A percentile compares a stretch with the other conserved stretches of the same genome.
phyloP scores from a whole-genome alignment of 2,113 vertebrate genomes.

The Siniperca chuatsi region DNA sequence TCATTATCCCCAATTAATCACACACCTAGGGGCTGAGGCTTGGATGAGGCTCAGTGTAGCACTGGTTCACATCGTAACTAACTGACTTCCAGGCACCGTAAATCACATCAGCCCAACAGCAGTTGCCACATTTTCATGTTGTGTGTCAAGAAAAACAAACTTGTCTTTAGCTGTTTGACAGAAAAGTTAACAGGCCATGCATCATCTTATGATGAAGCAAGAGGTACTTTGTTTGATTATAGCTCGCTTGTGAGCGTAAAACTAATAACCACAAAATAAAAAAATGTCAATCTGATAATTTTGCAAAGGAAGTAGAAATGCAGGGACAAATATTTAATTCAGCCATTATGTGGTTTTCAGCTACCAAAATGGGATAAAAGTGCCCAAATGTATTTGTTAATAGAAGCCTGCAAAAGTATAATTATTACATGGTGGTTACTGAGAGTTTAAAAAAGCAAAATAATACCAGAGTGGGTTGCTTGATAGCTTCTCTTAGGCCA shows the following conservation, averaged over 20 bases:
- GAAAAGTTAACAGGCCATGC: slow-evolving; percentile 24
- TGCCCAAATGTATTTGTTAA: slow-evolving; percentile 36
- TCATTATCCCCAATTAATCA: slow-evolving; percentile 1
- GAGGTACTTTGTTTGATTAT: background rate
- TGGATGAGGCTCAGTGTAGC: background rate
- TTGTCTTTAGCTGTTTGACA: slow-evolving; percentile 43
- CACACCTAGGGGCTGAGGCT: background rate
- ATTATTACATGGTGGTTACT: slow-evolving; percentile 47
- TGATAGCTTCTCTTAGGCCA: slow-evolving; percentile 30
- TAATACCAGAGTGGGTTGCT: slow-evolving; percentile 31
- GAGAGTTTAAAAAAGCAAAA: slow-evolving; percentile 45
- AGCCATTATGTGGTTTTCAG: slow-evolving; percentile 4
- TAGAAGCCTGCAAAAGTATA: slow-evolving; percentile 10
- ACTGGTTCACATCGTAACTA: slow-evolving; percentile 15
- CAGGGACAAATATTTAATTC: slow-evolving; percentile 1
- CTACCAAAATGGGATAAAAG: slow-evolving; percentile 29
- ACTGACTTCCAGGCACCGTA: slow-evolving; percentile 38
- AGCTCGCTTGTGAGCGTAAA: background rate
- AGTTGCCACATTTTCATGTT: slow-evolving; percentile 31
- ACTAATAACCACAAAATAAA: background rate
- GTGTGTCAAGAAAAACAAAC: slow-evolving; percentile 56
- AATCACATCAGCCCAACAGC: slow-evolving; percentile 36
- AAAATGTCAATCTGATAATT: slow-evolving; percentile 7
- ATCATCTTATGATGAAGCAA: background rate
- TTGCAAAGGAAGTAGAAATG: background rate